phyloP scores from a whole-genome alignment of 2,797 vertebrate genomes.

The Lindbergichthys nudifrons region DNA sequence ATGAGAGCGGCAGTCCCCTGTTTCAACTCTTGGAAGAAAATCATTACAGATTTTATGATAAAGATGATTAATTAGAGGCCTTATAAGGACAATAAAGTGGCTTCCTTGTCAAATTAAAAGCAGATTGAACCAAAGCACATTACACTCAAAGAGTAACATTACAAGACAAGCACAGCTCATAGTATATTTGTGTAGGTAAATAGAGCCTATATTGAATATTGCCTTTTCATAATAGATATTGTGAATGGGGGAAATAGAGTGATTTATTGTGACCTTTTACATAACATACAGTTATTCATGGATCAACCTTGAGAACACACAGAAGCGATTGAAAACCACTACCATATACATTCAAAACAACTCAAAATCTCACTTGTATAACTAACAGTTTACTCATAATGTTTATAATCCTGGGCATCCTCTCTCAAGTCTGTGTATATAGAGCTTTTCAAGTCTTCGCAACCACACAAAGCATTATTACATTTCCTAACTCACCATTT shows the following conservation, averaged over 20 bases:
- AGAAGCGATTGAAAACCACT: background rate
- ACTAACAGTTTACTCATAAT: background rate
- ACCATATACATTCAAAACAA: no score
- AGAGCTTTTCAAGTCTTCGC: no score
- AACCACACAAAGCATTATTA: no score
- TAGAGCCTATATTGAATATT: conserved; percentile 42
- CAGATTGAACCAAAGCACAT: background rate
- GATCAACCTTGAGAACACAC: background rate
- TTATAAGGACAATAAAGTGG: background rate
- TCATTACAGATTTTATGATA: conserved; percentile 3
- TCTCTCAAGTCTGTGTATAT: background rate
- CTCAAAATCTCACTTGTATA: background rate
- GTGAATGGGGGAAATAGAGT: background rate
- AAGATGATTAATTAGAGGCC: background rate
- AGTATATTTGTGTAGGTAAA: conserved; percentile 48
- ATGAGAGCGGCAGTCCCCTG: background rate
- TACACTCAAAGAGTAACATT: background rate
- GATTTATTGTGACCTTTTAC: conserved; percentile 18
- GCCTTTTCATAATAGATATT: conserved; percentile 37
- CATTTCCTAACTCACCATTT: no score
- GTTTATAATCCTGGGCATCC: background rate
- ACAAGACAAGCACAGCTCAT: conserved; percentile 64
- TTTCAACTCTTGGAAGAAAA: background rate
- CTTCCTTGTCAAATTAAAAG: background rate
- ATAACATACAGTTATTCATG: background rate